Conservation (phyloP, 2,888 invertebrate genomes). For the Netelia melanura region DNA sequence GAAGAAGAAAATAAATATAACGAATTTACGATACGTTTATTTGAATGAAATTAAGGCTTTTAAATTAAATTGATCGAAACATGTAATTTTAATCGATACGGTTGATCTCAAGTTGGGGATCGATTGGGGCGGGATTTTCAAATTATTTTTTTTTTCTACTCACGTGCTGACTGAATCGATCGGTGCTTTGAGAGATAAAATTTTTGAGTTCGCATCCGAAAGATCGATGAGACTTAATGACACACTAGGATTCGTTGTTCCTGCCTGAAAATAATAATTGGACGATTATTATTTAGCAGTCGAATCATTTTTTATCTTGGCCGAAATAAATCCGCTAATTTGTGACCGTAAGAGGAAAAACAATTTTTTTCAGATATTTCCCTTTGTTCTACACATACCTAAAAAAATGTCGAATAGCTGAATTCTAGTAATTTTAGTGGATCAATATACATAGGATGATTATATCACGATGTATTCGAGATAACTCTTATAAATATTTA, state of each 20-base stretch:
- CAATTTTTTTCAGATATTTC: no score
- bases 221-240: conserved; percentile 89
- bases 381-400: no score
- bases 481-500: neutral
- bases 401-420: no score
- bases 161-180: conserved; percentile 75
- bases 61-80: no score
- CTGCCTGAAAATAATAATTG: conserved; percentile 86
- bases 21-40: neutral
- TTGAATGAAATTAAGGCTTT: no score
- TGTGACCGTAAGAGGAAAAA: neutral
- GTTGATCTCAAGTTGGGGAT: neutral
- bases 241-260: conserved; percentile 91
- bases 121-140: neutral
- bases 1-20: conserved; percentile 1
- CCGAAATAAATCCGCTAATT: neutral
- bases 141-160: conserved; percentile 65
- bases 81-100: neutral
- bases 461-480: no score
- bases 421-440: no score
- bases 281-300: neutral
- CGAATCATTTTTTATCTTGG: neutral
- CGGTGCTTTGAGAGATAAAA: conserved; percentile 75
- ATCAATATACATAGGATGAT: no score
- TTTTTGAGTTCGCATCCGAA: conserved; percentile 74